phyloP scores from a whole-genome alignment of 1,140 invertebrate genomes.

The Heliconius hermathena region DNA sequence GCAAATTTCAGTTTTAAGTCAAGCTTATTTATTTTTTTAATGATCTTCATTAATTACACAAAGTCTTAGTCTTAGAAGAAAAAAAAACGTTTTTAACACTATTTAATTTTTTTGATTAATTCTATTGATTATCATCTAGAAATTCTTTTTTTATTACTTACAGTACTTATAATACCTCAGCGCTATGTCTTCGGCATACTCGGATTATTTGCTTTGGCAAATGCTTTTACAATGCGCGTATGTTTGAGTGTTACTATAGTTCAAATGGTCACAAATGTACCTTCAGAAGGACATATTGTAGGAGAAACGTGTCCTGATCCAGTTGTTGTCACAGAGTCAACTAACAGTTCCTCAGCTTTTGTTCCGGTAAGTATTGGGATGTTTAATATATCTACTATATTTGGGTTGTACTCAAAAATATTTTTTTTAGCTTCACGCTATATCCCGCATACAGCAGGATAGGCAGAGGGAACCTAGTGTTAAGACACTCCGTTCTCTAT shows the following conservation, averaged over 20 bases:
- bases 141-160: constrained; percentile 39
- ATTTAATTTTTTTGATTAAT: too few relatives aligned
- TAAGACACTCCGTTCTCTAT: too few relatives aligned
- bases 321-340: neutral
- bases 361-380: constrained; percentile 15
- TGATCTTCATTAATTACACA: neutral
- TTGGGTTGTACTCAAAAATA: neutral
- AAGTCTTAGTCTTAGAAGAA: neutral
- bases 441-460: too few relatives aligned
- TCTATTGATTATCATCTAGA: too few relatives aligned
- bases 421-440: neutral
- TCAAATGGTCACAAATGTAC: constrained; percentile 86
- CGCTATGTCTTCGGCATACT: constrained; percentile 89
- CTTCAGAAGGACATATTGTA: constrained; percentile 56
- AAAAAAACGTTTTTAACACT: too few relatives aligned
- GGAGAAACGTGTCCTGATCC: constrained; percentile 69
- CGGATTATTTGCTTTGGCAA: constrained; percentile 91
- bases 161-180: constrained; percentile 85
- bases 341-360: constrained; percentile 10
- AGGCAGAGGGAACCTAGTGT: too few relatives aligned
- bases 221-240: constrained; percentile 93
- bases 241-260: constrained; percentile 95
- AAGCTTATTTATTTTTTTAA: neutral
- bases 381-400: too few relatives aligned
- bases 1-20: neutral